phyloP scores from a whole-genome alignment of 2,113 vertebrate genomes.

The Neodontobutis hainanensis region DNA sequence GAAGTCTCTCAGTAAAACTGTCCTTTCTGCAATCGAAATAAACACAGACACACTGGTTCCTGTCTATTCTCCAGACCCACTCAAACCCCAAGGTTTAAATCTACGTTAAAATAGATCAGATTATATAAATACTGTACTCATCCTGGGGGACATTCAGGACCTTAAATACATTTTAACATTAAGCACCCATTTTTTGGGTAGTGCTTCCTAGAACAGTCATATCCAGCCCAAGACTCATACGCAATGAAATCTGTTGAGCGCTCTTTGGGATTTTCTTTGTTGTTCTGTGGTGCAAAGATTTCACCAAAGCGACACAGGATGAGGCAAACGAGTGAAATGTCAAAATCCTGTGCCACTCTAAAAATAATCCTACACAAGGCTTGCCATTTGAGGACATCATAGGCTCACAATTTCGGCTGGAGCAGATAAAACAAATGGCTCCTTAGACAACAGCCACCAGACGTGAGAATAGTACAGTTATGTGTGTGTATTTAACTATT shows the following conservation, averaged over 20 bases:
- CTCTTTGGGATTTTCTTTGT: constrained; percentile 62
- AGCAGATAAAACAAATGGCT: constrained; percentile 56
- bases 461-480: constrained; percentile 48
- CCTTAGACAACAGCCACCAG: constrained; percentile 41
- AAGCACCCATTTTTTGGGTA: constrained; percentile 24
- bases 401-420: constrained; percentile 36
- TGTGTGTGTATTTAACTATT: constrained; percentile 49
- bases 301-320: constrained; percentile 60
- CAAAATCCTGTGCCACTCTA: constrained; percentile 59
- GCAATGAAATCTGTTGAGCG: constrained; percentile 58
- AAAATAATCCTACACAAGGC: constrained; percentile 60
- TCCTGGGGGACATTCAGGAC: too few species aligned
- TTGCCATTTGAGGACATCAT: constrained; percentile 61
- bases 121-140: too few species aligned
- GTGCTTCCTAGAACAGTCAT: constrained; percentile 34
- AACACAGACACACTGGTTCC: constrained; percentile 44
- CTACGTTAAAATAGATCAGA: not conserved
- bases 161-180: constrained; percentile 24
- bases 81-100: not conserved
- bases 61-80: constrained; percentile 36
- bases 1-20: constrained; percentile 55
- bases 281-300: constrained; percentile 57
- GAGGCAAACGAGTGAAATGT: constrained; percentile 74
- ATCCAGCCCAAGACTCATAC: constrained; percentile 14
- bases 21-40: constrained; percentile 48